These are phyloP conservation scores for Asarcornis scutulata DNA, from an alignment of 2,113 vertebrate genomes.

Conservation along the genomic window DNA sequence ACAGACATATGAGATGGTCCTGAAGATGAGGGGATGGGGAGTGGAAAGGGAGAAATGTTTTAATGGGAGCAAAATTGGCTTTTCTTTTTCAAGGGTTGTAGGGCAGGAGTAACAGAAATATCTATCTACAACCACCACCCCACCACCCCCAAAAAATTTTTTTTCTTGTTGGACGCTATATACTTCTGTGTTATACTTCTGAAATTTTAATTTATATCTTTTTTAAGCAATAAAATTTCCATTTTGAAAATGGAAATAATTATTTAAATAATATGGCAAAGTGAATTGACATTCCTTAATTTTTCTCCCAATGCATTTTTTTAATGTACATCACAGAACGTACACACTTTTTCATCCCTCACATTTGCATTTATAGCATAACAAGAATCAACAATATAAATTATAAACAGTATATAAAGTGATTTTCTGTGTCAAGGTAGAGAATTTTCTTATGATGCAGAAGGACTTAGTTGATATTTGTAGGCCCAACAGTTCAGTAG, in stretches of 20 bases:
- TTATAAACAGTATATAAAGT: not conserved
- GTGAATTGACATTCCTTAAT: not conserved
- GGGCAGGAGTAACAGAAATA: not conserved
- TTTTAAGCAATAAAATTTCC: not conserved
- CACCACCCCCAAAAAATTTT: rapidly evolving
- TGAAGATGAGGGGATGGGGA: not conserved
- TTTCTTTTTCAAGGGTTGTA: not conserved
- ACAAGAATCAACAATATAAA: not conserved
- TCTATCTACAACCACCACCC: rapidly evolving
- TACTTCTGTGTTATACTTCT: not conserved
- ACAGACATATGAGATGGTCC: not conserved
- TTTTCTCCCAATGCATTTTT: not conserved
- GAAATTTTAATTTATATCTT: not conserved
- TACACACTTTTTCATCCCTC: not conserved
- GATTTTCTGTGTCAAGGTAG: not conserved
- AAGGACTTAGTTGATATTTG: not conserved
- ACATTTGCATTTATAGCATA: not conserved
- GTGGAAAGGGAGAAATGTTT: not conserved
- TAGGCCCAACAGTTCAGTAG: not conserved
- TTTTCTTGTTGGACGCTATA: not conserved
- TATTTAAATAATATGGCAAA: not conserved
- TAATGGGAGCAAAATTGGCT: not conserved
- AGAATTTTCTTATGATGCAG: not conserved
- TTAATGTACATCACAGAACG: not conserved
- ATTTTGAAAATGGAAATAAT: not conserved